These are phyloP conservation scores for Cheilosia scutellata DNA, from an alignment of 2,888 invertebrate species.

Conservation along the genomic window DNA sequence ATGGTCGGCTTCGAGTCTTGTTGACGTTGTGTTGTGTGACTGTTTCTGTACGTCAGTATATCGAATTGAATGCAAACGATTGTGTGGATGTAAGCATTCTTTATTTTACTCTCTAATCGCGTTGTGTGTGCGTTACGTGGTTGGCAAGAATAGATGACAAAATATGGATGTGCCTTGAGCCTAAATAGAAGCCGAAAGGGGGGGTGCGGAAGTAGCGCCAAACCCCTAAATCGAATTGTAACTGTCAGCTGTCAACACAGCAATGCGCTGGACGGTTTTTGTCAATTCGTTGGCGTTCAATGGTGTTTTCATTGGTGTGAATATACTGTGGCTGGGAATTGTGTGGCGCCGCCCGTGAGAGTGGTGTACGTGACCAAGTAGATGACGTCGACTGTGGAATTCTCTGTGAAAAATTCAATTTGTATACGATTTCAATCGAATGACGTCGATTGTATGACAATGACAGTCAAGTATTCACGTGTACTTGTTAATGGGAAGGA, in stretches of 20 bases:
- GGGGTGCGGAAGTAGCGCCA: slow-evolving; percentile 22
- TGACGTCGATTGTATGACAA: background rate
- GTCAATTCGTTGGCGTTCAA: slow-evolving; percentile 32
- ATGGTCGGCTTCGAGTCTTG: slow-evolving; percentile 69
- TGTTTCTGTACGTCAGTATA: slow-evolving; percentile 31
- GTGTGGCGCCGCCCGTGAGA: slow-evolving; percentile 54
- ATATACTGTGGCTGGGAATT: slow-evolving; percentile 12
- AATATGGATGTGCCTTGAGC: too few relatives aligned
- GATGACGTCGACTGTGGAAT: slow-evolving; percentile 19
- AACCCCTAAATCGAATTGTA: slow-evolving; percentile 39
- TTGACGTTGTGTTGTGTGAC: slow-evolving; percentile 12
- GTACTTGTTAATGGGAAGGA: too few relatives aligned
- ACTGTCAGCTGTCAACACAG: slow-evolving; percentile 53
- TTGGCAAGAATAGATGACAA: background rate
- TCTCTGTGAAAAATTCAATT: slow-evolving; percentile 12
- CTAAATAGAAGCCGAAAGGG: background rate
- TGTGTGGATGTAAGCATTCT: slow-evolving; percentile 19
- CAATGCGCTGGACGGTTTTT: slow-evolving; percentile 25
- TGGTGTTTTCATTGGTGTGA: background rate
- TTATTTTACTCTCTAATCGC: slow-evolving; percentile 12
- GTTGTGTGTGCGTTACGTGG: slow-evolving; percentile 23
- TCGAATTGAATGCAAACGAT: slow-evolving; percentile 20
- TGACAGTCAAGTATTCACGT: too few relatives aligned
- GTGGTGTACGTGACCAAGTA: slow-evolving; percentile 65
- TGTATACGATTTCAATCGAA: background rate